A percentile compares a stretch with the other conserved stretches of the same genome.
Conservation (phyloP, 2,888 invertebrate genomes). For the Scotopteryx bipunctaria region DNA sequence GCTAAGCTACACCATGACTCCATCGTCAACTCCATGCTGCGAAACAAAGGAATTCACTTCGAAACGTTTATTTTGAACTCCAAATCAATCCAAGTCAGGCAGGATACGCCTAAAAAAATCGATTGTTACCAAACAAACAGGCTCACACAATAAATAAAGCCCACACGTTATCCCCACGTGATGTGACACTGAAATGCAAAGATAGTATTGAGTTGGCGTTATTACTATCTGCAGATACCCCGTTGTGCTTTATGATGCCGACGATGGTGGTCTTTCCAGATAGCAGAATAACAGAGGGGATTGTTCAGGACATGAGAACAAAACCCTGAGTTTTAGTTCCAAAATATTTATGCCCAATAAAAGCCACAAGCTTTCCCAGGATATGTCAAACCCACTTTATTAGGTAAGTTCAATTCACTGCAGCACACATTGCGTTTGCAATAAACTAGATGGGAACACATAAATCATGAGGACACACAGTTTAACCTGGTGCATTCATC, state of each 20-base stretch:
- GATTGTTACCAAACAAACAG: constrained; percentile 54
- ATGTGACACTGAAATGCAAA: constrained; percentile 43
- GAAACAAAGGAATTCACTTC: constrained; percentile 79
- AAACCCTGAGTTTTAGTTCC: background rate
- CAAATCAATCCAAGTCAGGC: constrained; percentile 68
- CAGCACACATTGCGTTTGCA: constrained; percentile 61
- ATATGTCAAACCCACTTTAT: constrained; percentile 15
- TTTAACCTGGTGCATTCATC: constrained; percentile 69
- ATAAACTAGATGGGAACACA: constrained; percentile 67
- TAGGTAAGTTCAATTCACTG: constrained; percentile 40
- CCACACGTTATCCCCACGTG: constrained; percentile 41
- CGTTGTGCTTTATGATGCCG: constrained; percentile 40
- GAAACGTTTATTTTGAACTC: constrained; percentile 60
- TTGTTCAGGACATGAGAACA: background rate
- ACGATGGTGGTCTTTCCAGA: constrained; percentile 42
- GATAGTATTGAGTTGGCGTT: constrained; percentile 40
- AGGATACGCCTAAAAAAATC: constrained; percentile 45
- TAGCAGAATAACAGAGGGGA: constrained; percentile 34
- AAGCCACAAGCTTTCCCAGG: background rate
- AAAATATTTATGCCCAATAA: background rate
- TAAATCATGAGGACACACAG: constrained; percentile 67
- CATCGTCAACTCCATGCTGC: constrained; percentile 75
- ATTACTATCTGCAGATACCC: constrained; percentile 40
- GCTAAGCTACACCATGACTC: constrained; percentile 60
- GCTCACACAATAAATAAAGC: constrained; percentile 56